Evolutionary conservation across 2,888 invertebrate genomes (phyloP), one percentile per base, ranked within the genome.

Genomic region (Pammene fasciana): DNA sequence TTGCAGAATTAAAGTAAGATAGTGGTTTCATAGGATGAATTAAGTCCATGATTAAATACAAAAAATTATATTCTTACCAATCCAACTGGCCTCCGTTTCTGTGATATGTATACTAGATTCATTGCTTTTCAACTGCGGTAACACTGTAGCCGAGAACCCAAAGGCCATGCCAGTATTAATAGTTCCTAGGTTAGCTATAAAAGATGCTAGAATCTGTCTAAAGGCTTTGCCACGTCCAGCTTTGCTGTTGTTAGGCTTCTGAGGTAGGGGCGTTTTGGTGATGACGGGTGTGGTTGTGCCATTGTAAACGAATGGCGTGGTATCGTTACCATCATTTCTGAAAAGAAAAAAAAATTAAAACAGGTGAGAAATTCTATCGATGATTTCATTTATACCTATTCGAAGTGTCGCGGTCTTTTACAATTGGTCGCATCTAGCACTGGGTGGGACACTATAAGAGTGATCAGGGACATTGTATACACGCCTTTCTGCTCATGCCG

Each of bases 131-230:
- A 95, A 79, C 75, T 95, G 95, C 1, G 95, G 95, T 50, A 95
- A 82, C 0, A 94, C 94, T 0, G 95, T 95, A 1, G 95, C 95
- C 0, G 95, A 94, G 79, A 95, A 95, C 0, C 95, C 95, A 76
- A 95, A 95, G 0, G 94, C 94, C 94, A 95, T 94, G 50, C 95
- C 95, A 0, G 95, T 95, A 82, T 95, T 95, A 70, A 95, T 93
- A 41, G 95, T 95, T 0, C 95, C 95, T 11, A 95, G 82, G 78
- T 95, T 95, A 3, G 94, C 95, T 8, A 95, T 88, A 52, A 95
- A 86, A 0, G 95, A 94, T 0, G 95, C 95, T 74, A 94, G 43
- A 16, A 95, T 93, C 86, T 95, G 94, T 64, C 86, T 80, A 11
- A 92, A 77, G 0, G 93, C 90, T 74, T 90, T 91, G 11, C 93